Evolutionary conservation across 2,888 invertebrate species (phyloP), one percentile per base, ranked within the genome.

Genomic region (Plebejus anna): DNA sequence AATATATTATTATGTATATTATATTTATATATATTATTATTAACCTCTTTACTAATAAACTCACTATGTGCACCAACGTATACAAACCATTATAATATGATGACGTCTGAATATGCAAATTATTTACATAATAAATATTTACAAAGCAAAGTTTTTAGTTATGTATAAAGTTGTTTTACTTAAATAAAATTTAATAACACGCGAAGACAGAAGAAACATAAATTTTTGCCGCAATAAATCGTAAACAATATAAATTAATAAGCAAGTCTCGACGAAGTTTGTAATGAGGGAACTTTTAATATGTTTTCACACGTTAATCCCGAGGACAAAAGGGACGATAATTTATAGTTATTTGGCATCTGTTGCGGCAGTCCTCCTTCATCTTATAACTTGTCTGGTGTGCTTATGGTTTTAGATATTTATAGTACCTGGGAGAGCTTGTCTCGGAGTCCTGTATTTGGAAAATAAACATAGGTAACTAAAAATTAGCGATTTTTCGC

Each of bases 261-360:
- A 47, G 42, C 13, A 28, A 36, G 47, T 73, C 73, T 51, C 28
- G 13, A 16, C 72, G 28, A 72, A 73, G 47, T 73, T 51, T 3
- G 73, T 73, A 73, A 73, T 73, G 55, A 73, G 55, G 73, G 73
- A 73, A 73, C 73, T 73, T 73, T 51, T 73, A 73, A 73, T 73
- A 51, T 55, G 7, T 73, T 73, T 73, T 73, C 55, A 73, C 73
- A 73, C 73, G 73, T 28, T 73, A 51, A 73, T 73, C 73, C 7
- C 22, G 55, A 55, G 72, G 72, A 73, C 51, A 55, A 55, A 55
- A 73, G 73, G 73, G 55, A 55, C 32, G 73, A 73, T 73, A 73
- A 73, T 73, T 73, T 73, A 73, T 73, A 55, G 73, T 73, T 73
- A 73, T 55, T 73, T 55, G 55, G 55, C 55, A 73, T 32, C 32